Base-by-base conservation (phyloP, 2,113 vertebrate genomes). In the Megaptera novaeangliae region DNA sequence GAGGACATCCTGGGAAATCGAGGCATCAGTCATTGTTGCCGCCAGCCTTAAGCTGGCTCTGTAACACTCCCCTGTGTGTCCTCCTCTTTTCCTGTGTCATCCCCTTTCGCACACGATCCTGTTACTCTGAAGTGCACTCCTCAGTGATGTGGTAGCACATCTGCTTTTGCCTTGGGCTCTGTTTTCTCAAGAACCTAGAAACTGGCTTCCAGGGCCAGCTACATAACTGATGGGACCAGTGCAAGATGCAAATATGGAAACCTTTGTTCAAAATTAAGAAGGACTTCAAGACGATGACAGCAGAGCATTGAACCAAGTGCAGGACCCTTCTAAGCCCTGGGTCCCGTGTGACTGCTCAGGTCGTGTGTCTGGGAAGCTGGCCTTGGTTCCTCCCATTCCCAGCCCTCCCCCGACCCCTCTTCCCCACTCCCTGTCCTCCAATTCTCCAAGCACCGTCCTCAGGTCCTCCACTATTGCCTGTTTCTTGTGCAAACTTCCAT, bases 351-450 rank as follows among this genome's bases (percentile, higher is more conserved):
- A 91, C 25, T 31, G 29, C 52, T 12, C 18, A 34, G 18, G 34
- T 27, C 20, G 1, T 15, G 5, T 78, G n/a, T 55, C n/a, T 39
- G 12, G 55, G 69, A 84, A 61, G 25, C 18, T n/a, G 55, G 6
- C 12, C 29, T 31, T 63, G 36, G 66, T 8, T 69, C 11, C 41
- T 81, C 29, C 25, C 11, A 18, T 25, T 55, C 7, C 59, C 6
- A 2, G n/a, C 20, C 6, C n/a, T 44, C 27, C 5, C 9, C 41
- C 10, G 0, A 2, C 7, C 1, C 20, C 44, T 41, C 14, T 25
- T 17, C 11, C 39, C 14, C 10, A 15, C 15, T 6, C 4, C 5
- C 31, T 15, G 1, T 68, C 39, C n/a, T 13, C 36, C 15, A 46
- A 1, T n/a, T 88, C 77, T 84, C 4, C 27, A 31, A 7, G 10